Evolutionary conservation across 2,113 vertebrate genomes (phyloP), one percentile per base, ranked within the genome.

Genomic region (Zosterops japonicus): DNA sequence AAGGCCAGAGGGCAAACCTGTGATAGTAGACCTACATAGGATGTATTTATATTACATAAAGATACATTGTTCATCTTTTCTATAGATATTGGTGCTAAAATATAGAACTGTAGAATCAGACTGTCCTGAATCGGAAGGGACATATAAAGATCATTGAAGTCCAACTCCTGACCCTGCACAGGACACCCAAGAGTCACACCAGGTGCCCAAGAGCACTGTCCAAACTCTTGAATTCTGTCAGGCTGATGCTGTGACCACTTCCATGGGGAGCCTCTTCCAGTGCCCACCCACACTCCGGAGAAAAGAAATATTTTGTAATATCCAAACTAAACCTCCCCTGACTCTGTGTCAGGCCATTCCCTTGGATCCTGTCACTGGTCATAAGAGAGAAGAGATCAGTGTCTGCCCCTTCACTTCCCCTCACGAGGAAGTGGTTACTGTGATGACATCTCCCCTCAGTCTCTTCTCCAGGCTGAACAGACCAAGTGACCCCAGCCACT

Each of bases 121-220:
- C 35, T 77, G 61, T 14, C 7, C 42, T 77, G 49, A 28, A 29
- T 6, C 49, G 22, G 31, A 77, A 42, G 31, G 8, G 19, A 16
- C 2, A 4, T 14, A 14, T 27, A 49, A 56, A 31, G 8, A 60
- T 41, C 11, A 31, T 20, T 0, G 0, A 35, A 61, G 5, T 36
- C 44, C 35, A 42, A 5, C 11, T 44, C 22, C 12, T 83, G 19
- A 5, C 6, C 47, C 12, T 63, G 35, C 14, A 6, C 31, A 56
- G 42, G 31, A 42, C 42, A 36, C 23, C 31, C 14, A 63, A 56
- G 14, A 20, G 27, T 63, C 56, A 70, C 27, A 70, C 27, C 22
- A 42, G 1, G 8, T 42, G 4, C 18, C 56, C 4, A 3, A 18
- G 15, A 49, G 18, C 42, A 21, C 24, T 24, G 8, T 24, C 31